Evolutionary conservation across 2,888 invertebrate genomes (phyloP), one percentile per base, ranked within the genome.

Genomic region (Thecocarcelia acutangulata): DNA sequence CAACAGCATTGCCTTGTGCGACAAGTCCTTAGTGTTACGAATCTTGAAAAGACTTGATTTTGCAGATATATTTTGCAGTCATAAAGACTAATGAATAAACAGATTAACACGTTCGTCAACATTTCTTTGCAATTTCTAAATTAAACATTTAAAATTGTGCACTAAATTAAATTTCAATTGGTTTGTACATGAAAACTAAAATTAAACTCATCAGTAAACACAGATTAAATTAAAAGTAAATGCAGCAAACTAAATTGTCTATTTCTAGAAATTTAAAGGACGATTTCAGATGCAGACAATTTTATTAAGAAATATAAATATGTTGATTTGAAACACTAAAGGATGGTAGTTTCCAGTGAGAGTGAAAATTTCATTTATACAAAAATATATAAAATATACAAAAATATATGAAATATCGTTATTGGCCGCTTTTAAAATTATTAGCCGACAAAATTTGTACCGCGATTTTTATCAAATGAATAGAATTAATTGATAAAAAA

Each of bases 151-250:
- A 11, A 42, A 46, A 69, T 5, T 19, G 3, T 69, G 40, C 19
- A n/a, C 5, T 15, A 44, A 56, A 44, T 54, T 54, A 11, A 44
- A 56, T 56, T 46, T 46, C 28, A 69, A 56, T 46, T 69, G 56
- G 2, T 56, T 37, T 46, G 24, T 1, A 42, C 24, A 9, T 54
- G 3, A 19, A 54, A 8, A 68, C 33, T 56, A 2, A 13, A 19
- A 40, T 56, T 28, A 24, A 24, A 28, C 40, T 56, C 28, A 19
- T 28, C 33, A 19, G 17, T 17, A 44, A 19, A 28, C 13, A 17
- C 11, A 21, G 0, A 64, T 64, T 33, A 24, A 42, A 44, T 21
- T 21, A n/a, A 11, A 61, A 61, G 3, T n/a, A 12, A 40, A 1
- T 58, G 13, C 50, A 24, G 21, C 13, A 12, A n/a, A n/a, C n/a